A percentile compares a stretch with the other conserved stretches of the same genome.
These are phyloP conservation scores for Apotomis capreana DNA, from an alignment of 2,888 invertebrate species.

Conservation along the genomic window DNA sequence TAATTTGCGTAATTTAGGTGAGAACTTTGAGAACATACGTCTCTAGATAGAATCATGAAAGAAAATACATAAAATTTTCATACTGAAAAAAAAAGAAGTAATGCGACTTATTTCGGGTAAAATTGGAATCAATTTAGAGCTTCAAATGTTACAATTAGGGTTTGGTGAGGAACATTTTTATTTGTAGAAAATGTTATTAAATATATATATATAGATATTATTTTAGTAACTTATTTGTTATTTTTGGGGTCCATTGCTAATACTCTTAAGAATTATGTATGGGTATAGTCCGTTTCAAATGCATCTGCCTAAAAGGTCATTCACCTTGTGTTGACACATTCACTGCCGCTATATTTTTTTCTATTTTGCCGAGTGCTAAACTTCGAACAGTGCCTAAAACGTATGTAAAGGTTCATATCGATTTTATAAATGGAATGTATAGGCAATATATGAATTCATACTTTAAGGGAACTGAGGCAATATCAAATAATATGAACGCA, in stretches of 20 bases:
- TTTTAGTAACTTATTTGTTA: conserved; percentile 37
- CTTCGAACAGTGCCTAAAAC: no score
- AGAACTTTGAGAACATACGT: no score
- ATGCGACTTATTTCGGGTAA: neutral
- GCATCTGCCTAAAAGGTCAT: neutral
- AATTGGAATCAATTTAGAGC: neutral
- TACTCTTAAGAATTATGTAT: conserved; percentile 17
- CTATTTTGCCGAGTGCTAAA: no score
- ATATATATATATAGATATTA: conserved; percentile 40
- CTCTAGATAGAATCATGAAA: no score
- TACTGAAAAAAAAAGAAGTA: neutral
- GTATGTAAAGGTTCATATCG: no score
- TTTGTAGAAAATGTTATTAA: conserved; percentile 45
- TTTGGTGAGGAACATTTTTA: conserved; percentile 41
- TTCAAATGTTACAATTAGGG: conserved; percentile 27
- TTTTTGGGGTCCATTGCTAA: conserved; percentile 23
- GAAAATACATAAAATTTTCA: no score
- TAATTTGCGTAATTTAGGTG: no score
- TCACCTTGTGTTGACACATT: neutral
- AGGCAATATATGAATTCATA: no score
- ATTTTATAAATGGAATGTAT: no score
- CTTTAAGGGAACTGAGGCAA: no score
- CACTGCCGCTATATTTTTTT: neutral
- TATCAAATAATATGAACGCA: no score
- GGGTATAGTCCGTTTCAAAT: conserved; percentile 3